Evolutionary conservation across 2,113 vertebrate genomes (phyloP).

Genomic region (Ifrita kowaldi): DNA sequence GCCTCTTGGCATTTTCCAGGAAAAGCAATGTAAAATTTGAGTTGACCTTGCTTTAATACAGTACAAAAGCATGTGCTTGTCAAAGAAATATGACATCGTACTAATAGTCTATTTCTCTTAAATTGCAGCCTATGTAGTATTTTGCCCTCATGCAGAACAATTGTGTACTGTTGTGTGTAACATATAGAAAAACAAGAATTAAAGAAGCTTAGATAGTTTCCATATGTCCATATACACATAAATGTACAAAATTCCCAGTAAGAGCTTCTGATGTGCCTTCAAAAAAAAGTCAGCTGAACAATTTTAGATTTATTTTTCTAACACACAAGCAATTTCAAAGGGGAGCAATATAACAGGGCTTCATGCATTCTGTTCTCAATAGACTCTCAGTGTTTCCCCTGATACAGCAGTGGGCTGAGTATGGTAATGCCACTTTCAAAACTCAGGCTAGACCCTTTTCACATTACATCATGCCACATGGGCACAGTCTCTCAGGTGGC

Average conservation of each 20-base stretch:
- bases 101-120: neutral
- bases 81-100: neutral
- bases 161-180: neutral
- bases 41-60: neutral
- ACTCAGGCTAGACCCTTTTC: neutral
- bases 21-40: neutral
- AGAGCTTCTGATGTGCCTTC: neutral
- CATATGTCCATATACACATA: neutral
- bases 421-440: neutral
- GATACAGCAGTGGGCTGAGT: rapidly evolving
- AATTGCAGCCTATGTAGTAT: neutral
- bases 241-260: neutral
- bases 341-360: neutral
- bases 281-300: neutral
- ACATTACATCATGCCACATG: too few relatives aligned
- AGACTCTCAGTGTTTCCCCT: neutral
- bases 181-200: neutral
- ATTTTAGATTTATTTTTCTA: neutral
- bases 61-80: neutral
- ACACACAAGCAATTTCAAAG: neutral
- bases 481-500: neutral
- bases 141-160: neutral
- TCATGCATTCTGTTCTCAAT: neutral
- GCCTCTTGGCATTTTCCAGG: neutral
- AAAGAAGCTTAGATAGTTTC: neutral